Conservation (phyloP, 2,888 invertebrate species). For the Spisula solida region DNA sequence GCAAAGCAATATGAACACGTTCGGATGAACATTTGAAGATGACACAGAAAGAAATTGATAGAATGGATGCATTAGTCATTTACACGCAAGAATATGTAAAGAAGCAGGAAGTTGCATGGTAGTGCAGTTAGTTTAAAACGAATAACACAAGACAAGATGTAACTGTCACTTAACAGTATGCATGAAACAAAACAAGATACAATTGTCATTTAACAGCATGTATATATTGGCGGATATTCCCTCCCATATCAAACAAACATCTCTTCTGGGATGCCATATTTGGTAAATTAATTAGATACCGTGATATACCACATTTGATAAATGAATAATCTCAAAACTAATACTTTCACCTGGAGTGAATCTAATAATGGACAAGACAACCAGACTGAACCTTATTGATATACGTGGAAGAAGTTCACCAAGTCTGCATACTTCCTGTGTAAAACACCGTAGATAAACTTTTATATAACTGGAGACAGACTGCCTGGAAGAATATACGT, state of each 20-base stretch:
- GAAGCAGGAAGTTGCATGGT: no score
- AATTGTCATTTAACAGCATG: no score
- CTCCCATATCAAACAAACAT: neutral
- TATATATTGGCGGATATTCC: no score
- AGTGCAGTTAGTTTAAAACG: no score
- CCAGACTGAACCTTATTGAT: neutral
- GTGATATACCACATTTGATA: constrained; percentile 2
- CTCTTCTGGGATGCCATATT: neutral
- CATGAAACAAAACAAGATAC: no score
- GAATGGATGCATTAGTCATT: no score
- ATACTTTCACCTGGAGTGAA: constrained; percentile 6
- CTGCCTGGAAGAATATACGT: neutral
- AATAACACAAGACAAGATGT: no score
- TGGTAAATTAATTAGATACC: neutral
- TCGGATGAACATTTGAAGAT: no score
- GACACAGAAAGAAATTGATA: no score
- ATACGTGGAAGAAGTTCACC: neutral
- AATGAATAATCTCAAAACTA: neutral
- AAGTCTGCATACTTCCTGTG: constrained; percentile 4
- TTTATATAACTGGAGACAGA: neutral
- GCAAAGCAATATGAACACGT: no score
- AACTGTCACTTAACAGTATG: no score
- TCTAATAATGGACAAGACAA: neutral
- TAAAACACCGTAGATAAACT: neutral
- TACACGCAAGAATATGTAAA: no score